Percentiles rank a stretch among this genome's conserved stretches.
Conservation (phyloP, 2,113 vertebrate species). For the Tauraco erythrolophus region DNA sequence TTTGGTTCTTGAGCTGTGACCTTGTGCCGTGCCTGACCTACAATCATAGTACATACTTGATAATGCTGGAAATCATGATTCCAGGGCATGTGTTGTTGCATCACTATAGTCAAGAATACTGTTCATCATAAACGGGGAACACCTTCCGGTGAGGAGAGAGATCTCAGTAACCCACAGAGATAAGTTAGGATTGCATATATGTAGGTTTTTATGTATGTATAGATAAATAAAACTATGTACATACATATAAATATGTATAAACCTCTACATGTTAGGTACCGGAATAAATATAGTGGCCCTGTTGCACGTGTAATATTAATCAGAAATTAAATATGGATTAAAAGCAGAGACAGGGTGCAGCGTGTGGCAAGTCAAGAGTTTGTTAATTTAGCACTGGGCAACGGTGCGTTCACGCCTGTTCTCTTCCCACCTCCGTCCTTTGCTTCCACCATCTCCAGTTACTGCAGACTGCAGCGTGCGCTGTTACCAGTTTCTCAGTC, state of each 20-base stretch:
- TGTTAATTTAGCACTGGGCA: too few relatives aligned
- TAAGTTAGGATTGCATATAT: not conserved
- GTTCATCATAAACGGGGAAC: not conserved
- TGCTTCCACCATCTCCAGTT: too few relatives aligned
- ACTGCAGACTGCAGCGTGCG: not conserved
- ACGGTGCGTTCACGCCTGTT: not conserved
- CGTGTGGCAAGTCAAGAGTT: not conserved
- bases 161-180: not conserved
- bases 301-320: not conserved
- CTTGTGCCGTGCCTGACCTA: not conserved
- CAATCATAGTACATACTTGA: not conserved
- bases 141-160: not conserved
- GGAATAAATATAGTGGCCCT: not conserved
- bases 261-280: not conserved
- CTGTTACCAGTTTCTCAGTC: not conserved
- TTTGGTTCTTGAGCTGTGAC: not conserved
- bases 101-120: not conserved
- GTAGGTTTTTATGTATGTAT: not conserved
- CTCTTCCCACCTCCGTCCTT: not conserved
- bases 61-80: not conserved
- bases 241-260: not conserved
- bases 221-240: not conserved
- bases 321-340: not conserved
- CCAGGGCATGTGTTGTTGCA: not conserved
- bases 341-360: too few relatives aligned